A percentile compares a stretch with the other conserved stretches of the same genome.
Conservation (phyloP, 1,140 invertebrate genomes). For the Drosophila kanapiae region DNA sequence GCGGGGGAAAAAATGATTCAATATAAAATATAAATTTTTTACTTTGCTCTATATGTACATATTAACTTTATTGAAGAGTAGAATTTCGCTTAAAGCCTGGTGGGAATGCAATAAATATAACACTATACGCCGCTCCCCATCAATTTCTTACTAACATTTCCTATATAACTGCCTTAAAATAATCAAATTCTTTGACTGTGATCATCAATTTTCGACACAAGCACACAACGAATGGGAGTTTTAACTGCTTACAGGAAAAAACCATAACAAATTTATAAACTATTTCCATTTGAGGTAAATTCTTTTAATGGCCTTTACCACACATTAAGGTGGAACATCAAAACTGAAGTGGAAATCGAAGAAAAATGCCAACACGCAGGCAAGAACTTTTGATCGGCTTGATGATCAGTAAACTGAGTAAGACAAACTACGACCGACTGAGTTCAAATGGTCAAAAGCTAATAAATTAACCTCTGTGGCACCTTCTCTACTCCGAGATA, state of each 20-base stretch:
- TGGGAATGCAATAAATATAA: too few species aligned
- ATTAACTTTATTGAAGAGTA: too few species aligned
- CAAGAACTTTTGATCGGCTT: constrained; percentile 44
- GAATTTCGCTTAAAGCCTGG: too few species aligned
- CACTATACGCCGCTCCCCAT: neutral
- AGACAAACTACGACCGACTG: constrained; percentile 59
- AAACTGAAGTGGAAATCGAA: constrained; percentile 18
- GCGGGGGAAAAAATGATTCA: too few species aligned
- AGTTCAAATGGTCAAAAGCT: constrained; percentile 69
- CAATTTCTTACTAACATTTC: neutral
- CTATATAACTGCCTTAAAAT: constrained; percentile 5
- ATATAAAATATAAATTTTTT: too few species aligned
- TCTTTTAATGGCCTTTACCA: constrained; percentile 53
- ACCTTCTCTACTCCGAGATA: constrained; percentile 45
- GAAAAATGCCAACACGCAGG: constrained; percentile 67
- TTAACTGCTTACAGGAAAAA: constrained; percentile 26
- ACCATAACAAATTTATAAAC: constrained; percentile 67
- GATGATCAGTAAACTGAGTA: constrained; percentile 73
- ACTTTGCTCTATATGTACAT: too few species aligned
- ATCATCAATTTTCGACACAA: constrained; percentile 37
- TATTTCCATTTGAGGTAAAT: constrained; percentile 42
- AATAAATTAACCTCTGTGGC: constrained; percentile 78
- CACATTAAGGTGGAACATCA: constrained; percentile 52
- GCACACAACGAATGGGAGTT: constrained; percentile 5
- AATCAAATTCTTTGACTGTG: constrained; percentile 2